A percentile compares a stretch with the other conserved stretches of the same genome.
Evolutionary conservation across 2,888 invertebrate species (phyloP).

Genomic region (Drosophila koepferae): DNA sequence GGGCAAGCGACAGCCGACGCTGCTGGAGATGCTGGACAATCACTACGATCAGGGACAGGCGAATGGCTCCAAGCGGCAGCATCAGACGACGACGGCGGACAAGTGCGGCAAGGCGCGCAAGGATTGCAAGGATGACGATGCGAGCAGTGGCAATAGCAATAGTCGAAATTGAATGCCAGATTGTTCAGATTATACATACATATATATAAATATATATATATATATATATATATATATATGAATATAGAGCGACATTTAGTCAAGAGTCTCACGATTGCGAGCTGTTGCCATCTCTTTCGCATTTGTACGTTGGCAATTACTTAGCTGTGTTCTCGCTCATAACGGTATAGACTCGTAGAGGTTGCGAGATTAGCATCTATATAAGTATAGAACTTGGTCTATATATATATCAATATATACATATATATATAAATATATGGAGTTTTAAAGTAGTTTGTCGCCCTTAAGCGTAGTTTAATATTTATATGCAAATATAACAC

Average conservation of each 20-base stretch:
- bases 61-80: conserved; percentile 50
- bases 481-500: conserved; percentile 3
- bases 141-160: conserved; percentile 26
- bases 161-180: neutral
- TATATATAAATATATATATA: neutral
- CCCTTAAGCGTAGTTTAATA: conserved; percentile 17
- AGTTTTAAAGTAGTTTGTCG: neutral
- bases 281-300: conserved; percentile 39
- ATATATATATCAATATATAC: neutral
- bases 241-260: neutral
- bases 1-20: conserved; percentile 70
- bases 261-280: neutral
- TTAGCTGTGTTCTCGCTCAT: conserved; percentile 4
- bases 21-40: conserved; percentile 84
- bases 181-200: neutral
- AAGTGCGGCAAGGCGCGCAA: conserved; percentile 60
- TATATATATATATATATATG: neutral
- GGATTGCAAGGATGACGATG: conserved; percentile 54
- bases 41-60: conserved; percentile 75
- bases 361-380: neutral
- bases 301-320: conserved; percentile 12
- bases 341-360: neutral
- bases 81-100: conserved; percentile 32
- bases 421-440: neutral
- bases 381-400: neutral